Evolutionary conservation across 1,140 invertebrate genomes (phyloP).

Genomic region (Cardiocondyla obscurior): DNA sequence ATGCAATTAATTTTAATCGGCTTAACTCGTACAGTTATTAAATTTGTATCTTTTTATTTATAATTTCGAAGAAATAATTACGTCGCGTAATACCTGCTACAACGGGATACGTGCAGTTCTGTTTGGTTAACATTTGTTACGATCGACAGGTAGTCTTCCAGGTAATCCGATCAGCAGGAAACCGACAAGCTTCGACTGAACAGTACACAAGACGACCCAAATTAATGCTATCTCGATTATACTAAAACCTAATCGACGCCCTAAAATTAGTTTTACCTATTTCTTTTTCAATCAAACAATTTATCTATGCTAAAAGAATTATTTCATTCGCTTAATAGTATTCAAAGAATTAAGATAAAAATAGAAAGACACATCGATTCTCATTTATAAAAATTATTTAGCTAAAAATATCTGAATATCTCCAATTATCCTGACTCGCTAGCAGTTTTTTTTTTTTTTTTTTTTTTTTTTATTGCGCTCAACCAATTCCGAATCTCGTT

Average conservation of each 20-base stretch:
- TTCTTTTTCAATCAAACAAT: slow-evolving; percentile 1
- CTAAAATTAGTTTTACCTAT: background rate
- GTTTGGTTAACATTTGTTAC: slow-evolving; percentile 23
- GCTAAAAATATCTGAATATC: background rate
- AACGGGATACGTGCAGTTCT: too few species aligned
- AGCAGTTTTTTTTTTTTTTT: slow-evolving; percentile 20
- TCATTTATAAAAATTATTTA: background rate
- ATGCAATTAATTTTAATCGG: background rate
- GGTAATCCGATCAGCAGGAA: slow-evolving; percentile 38
- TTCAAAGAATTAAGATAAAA: background rate
- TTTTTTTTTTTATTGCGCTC: slow-evolving; percentile 21
- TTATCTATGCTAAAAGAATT: background rate
- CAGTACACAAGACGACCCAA: background rate
- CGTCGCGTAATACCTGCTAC: too few species aligned
- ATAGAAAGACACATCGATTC: background rate
- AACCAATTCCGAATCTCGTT: background rate
- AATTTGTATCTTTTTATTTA: background rate
- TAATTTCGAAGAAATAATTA: background rate
- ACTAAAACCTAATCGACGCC: slow-evolving; percentile 5
- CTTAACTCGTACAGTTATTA: background rate
- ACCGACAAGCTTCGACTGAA: slow-evolving; percentile 18
- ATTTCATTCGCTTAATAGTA: background rate
- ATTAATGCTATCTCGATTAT: slow-evolving; percentile 27
- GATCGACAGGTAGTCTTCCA: background rate
- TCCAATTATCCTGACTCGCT: background rate